Percentiles rank a stretch among this genome's conserved stretches.
phyloP scores from a whole-genome alignment of 2,888 invertebrate species.

The Hermodice carunculata region DNA sequence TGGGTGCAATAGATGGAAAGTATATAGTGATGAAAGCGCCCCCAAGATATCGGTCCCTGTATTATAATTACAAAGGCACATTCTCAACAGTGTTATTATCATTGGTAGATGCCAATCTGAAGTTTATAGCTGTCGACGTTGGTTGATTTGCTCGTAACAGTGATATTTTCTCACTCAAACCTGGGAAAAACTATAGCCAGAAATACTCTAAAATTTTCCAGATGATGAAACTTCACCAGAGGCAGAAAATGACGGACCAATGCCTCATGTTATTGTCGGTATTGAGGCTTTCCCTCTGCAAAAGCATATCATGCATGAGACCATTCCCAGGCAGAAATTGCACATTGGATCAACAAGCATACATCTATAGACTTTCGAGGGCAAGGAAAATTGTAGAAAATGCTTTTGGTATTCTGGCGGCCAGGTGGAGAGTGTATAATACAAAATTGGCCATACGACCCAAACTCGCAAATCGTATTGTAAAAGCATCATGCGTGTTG shows the following conservation, averaged over 20 bases:
- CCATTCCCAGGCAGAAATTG: slow-evolving; percentile 5
- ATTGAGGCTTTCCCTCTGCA: slow-evolving; percentile 16
- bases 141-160: slow-evolving; percentile 11
- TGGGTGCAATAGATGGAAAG: slow-evolving; percentile 59
- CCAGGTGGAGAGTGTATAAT: slow-evolving; percentile 12
- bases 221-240: neutral
- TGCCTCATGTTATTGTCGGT: slow-evolving; percentile 3
- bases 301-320: neutral
- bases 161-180: slow-evolving; percentile 12
- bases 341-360: slow-evolving; percentile 8
- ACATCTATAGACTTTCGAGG: slow-evolving; percentile 27
- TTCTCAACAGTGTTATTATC: slow-evolving; percentile 38
- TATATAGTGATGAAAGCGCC: slow-evolving; percentile 52
- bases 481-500: slow-evolving; percentile 3
- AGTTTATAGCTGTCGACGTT: slow-evolving; percentile 7
- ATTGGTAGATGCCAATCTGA: slow-evolving; percentile 2
- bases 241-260: slow-evolving; percentile 1
- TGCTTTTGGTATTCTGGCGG: slow-evolving; percentile 23
- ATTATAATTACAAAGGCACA: slow-evolving; percentile 55
- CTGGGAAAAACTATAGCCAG: neutral
- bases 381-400: slow-evolving; percentile 17
- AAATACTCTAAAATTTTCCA: neutral
- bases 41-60: slow-evolving; percentile 44
- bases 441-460: neutral
- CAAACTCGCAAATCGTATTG: neutral